Evolutionary conservation across 2,888 invertebrate genomes (phyloP), one percentile per base, ranked within the genome.

Genomic region (Pollenia angustigena): DNA sequence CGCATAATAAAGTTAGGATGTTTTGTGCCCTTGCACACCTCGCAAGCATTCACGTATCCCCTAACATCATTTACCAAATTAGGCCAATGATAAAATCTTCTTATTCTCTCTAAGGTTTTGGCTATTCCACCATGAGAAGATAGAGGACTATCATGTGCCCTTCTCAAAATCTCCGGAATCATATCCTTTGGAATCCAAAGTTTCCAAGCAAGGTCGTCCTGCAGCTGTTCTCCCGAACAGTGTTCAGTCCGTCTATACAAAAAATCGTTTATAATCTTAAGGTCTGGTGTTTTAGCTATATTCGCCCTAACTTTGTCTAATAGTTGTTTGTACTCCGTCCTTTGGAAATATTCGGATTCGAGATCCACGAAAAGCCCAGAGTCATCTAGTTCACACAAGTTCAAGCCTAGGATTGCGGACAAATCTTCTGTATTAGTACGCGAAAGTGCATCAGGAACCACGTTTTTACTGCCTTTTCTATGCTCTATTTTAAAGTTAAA

Each of bases 381-480:
- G 18, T 18, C 18, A 18, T 18, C 18, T 1, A 18, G 18, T 18
- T 18, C 18, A 1, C 1, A 18, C 18, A 18, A 18, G 18, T 18
- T 18, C 1, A 18, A 18, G 18, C 18, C 18, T 18, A 18, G 18
- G 18, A 18, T 18, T 18, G 1, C 18, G 18, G 18, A 18, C 18
- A 18, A 18, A 18, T 18, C 18, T 18, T 18, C 18, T 18, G 18
- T 18, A 18, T 18, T 18, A 1, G 18, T 18, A 18, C 75, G 66
- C 23, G 80, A 85, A 56, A 85, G 76, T 10, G 69, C 56, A 71
- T 85, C 81, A 18, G 75, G 78, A 50, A 87, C 76, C 18, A 87
- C 52, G 32, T 87, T 87, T 40, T 46, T 72, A 10, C 76, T 54
- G 16, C 78, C 84, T 11, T 81, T 80, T 8, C 87, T 44, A 12